Base-by-base conservation (phyloP, 2,888 invertebrate species). In the Exephanes ischioxanthus region DNA sequence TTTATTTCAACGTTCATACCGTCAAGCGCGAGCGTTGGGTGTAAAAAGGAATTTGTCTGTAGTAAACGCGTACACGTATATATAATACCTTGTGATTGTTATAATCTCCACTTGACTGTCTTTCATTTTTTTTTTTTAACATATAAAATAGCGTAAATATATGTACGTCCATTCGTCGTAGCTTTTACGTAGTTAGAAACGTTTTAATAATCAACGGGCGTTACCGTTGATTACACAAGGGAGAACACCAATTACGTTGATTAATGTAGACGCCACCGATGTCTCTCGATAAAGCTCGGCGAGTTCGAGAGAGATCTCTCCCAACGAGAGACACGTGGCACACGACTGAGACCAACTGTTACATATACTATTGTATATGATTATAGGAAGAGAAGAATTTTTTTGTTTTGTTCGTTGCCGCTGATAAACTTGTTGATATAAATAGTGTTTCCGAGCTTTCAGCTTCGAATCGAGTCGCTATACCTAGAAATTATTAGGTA, bases 231-330 rank as follows among this genome's bases (percentile, higher is more conserved):
- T 92, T 91, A 91, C 87, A 92, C 91, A 94, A 93, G 93, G 94
- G 91, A 90, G 92, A 94, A 94, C 94, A 94, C 94, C 94, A 94
- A 94, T 94, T 91, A 93, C 92, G 92, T 93, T 93, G 92, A 93
- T 92, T 93, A 92, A 91, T 89, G 91, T 91, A 90, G 89, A 89
- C 88, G 90, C 91, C 91, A 88, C 73, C 88, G 83, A 55, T 66
- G 81, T 84, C 76, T 85, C 76, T 77, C 71, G 76, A 61, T 45
- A 55, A 45, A 66, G 73, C 63, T 79, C 79, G 53, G 77, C 67
- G 71, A 51, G 80, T 26, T 63, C 63, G 37, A n/a, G 79, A 58
- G 77, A 70, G 30, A 55, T 68, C 45, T 30, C 68, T 55, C 53
- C 61, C 63, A 53, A 41, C 82, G 37, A 87, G 87, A 84, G 87